Percentiles rank a stretch among this genome's conserved stretches.
These are phyloP conservation scores for Larimichthys polyactis DNA, from an alignment of 2,113 vertebrate species.

Conservation along the genomic window DNA sequence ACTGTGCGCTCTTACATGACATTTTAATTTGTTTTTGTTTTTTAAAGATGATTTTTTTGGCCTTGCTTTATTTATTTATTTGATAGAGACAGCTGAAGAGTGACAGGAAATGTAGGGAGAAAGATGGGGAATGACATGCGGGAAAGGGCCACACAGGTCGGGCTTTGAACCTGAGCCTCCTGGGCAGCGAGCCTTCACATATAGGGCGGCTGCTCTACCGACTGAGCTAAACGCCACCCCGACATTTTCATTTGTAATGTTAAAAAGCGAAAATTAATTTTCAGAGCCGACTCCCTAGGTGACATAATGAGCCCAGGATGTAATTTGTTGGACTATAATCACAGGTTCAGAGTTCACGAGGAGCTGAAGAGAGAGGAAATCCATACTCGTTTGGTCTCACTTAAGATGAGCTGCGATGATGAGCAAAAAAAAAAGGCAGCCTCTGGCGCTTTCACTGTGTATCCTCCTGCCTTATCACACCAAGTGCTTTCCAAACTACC, in stretches of 20 bases:
- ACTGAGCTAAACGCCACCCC: too few species aligned
- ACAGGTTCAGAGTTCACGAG: slow-evolving; percentile 22
- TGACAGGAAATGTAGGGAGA: too few species aligned
- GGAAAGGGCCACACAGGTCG: too few species aligned
- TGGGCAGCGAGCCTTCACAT: too few species aligned
- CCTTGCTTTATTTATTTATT: too few species aligned
- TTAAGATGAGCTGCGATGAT: slow-evolving; percentile 1
- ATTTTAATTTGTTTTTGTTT: neutral
- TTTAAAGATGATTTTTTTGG: too few species aligned
- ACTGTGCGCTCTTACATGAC: neutral
- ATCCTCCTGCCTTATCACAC: neutral
- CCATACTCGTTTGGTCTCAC: slow-evolving; percentile 14
- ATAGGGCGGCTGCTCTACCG: too few species aligned
- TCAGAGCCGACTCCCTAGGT: neutral
- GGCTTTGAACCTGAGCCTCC: too few species aligned
- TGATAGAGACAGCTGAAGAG: too few species aligned
- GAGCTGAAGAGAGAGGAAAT: slow-evolving; percentile 34
- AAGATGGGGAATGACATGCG: too few species aligned
- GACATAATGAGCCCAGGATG: slow-evolving; percentile 25
- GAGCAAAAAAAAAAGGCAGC: neutral
- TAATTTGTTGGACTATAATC: slow-evolving; percentile 45
- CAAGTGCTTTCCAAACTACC: neutral
- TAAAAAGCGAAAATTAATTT: slow-evolving; percentile 17
- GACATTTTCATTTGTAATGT: neutral
- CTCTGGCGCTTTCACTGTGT: neutral